Evolutionary conservation across 2,113 vertebrate species (phyloP).

Genomic region (Sterna hirundo): DNA sequence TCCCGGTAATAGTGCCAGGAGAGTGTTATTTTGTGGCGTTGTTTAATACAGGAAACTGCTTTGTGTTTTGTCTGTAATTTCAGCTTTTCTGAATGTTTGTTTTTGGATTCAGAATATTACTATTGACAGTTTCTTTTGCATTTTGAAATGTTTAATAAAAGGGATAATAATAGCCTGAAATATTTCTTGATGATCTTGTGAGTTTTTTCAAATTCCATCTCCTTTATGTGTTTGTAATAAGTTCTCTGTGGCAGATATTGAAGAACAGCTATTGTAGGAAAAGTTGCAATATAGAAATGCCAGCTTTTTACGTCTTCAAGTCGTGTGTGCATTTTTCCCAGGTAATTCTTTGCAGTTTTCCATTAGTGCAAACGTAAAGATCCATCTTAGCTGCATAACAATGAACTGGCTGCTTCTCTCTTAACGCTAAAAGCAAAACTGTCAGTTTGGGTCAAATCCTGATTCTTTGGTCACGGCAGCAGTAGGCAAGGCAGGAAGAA

Average conservation of each 20-base stretch:
- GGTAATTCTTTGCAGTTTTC: neutral
- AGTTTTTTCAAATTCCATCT: neutral
- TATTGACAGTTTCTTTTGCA: conserved; percentile 16
- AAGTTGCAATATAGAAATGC: neutral
- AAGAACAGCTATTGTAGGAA: neutral
- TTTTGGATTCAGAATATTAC: conserved; percentile 20
- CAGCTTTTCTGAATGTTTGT: conserved; percentile 25
- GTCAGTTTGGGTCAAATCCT: neutral
- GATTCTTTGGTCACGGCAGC: neutral
- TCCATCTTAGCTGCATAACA: neutral
- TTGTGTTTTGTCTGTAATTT: conserved; percentile 45
- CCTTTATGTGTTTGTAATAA: neutral
- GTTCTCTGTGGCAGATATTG: neutral
- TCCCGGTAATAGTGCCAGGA: neutral
- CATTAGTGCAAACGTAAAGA: neutral
- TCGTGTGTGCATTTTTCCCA: neutral
- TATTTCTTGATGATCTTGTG: neutral
- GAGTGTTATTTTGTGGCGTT: neutral
- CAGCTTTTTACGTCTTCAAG: neutral
- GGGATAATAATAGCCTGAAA: neutral
- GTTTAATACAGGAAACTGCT: conserved; percentile 25
- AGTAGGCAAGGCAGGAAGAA: neutral
- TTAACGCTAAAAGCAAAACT: neutral
- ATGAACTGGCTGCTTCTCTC: neutral
- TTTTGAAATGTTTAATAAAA: conserved; percentile 3